Base-by-base conservation (phyloP, 30 jellyfish, hydroid and myxozoan genomes). In the Sanderia malayensis region DNA sequence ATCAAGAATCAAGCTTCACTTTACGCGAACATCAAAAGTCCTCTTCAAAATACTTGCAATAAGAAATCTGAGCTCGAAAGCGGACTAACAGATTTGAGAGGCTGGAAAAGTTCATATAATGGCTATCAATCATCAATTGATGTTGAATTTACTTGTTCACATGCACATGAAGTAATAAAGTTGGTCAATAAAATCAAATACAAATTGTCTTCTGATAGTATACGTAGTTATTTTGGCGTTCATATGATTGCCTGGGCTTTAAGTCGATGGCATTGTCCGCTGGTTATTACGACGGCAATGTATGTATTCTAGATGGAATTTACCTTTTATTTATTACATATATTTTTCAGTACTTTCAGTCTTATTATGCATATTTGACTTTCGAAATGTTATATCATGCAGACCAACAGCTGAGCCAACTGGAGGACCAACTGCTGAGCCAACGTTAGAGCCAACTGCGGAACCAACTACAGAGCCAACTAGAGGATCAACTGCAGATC, bases 161-260 rank as follows among this genome's bases (percentile, higher is more conserved):
- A 76, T 29, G 80, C 49, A 31, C 71, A 45, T 7, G 19, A 22
- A 19, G 73, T 76, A 2, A 34, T 46, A 25, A 57, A 27, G 11
- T 37, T 76, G 47, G 64, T 76, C 15, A 29, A 34, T 11, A 61
- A 68, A 23, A 76, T 76, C 37, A 31, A n/a, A n/a, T 13, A 19
- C n/a, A 59, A 61, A 62, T 64, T 76, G 62, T 17, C 37, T 6
- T 44, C n/a, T 0, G 62, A 76, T 55, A 45, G 31, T 15, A 18
- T 76, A 9, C 79, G 46, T 19, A 44, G n/a, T 62, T 66, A 76
- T 25, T 70, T 76, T 9, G 87, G 87, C 19, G 41, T 76, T 61
- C 80, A 76, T 60, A 79, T 76, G 65, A 76, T 76, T 27, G 87
- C 72, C 18, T 76, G 80, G 79, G 73, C 31, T 15, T 70, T 76